These are phyloP conservation scores for Clivina fossor DNA, from an alignment of 2,888 invertebrate species.

Conservation along the genomic window DNA sequence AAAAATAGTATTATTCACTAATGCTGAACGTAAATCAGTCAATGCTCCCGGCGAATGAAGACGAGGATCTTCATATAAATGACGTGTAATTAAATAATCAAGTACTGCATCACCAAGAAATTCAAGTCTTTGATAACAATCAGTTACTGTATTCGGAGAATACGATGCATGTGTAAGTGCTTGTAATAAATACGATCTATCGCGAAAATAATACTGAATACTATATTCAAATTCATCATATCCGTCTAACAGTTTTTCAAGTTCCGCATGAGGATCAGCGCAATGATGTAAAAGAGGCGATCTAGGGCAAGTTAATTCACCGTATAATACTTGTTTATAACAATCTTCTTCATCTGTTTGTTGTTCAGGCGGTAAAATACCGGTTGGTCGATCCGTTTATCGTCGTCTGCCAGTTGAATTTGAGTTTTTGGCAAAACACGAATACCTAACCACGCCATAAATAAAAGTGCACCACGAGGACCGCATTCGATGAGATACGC, in stretches of 20 bases:
- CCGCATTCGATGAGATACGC: slow-evolving; percentile 96
- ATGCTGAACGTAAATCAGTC: slow-evolving; percentile 94
- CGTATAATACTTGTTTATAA: slow-evolving; percentile 58
- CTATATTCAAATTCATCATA: slow-evolving; percentile 78
- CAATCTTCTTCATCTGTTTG: slow-evolving; percentile 31
- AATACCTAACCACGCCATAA: slow-evolving; percentile 98
- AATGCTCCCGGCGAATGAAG: slow-evolving; percentile 94
- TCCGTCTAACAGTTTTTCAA: slow-evolving; percentile 75
- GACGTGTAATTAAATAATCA: slow-evolving; percentile 87
- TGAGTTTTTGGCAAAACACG: slow-evolving; percentile 69
- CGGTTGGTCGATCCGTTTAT: slow-evolving; percentile 45
- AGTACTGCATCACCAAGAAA: slow-evolving; percentile 94
- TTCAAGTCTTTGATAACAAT: slow-evolving; percentile 96
- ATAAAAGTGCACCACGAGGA: slow-evolving; percentile 86
- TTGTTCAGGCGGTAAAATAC: slow-evolving; percentile 49
- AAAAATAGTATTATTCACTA: slow-evolving; percentile 99
- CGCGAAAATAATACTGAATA: slow-evolving; percentile 84
- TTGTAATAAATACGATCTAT: slow-evolving; percentile 89
- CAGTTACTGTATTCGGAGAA: slow-evolving; percentile 89
- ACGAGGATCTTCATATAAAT: slow-evolving; percentile 91
- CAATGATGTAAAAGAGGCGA: slow-evolving; percentile 78
- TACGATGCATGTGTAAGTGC: slow-evolving; percentile 98
- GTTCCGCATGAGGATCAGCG: slow-evolving; percentile 67
- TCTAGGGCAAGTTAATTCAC: slow-evolving; percentile 75
- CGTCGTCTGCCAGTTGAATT: slow-evolving; percentile 50